Percentiles rank a stretch among this genome's conserved stretches.
Conservation (phyloP, 30 jellyfish, hydroid and myxozoan genomes). For the Hydractinia symbiolongicarpus region DNA sequence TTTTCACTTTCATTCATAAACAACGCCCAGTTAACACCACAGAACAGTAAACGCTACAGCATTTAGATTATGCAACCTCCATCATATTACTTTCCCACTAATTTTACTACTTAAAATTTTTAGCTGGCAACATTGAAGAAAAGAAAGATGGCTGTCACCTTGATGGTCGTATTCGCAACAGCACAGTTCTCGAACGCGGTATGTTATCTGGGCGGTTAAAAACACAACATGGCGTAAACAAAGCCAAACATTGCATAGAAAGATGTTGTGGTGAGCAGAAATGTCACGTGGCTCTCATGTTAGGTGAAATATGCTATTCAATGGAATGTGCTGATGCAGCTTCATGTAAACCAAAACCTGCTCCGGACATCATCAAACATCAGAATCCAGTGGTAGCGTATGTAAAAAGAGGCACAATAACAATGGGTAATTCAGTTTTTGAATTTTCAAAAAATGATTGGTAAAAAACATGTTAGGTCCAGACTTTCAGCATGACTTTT, state of each 20-base stretch:
- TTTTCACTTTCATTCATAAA: too few species aligned
- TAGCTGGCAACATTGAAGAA: slow-evolving; percentile 78
- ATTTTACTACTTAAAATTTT: background rate
- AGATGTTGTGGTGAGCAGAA: slow-evolving; percentile 78
- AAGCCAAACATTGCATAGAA: slow-evolving; percentile 52
- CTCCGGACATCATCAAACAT: slow-evolving; percentile 55
- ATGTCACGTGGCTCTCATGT: slow-evolving; percentile 96
- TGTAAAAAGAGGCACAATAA: slow-evolving; percentile 79
- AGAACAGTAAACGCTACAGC: too few species aligned
- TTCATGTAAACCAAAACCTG: slow-evolving; percentile 79
- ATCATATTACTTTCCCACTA: too few species aligned
- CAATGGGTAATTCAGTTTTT: slow-evolving; percentile 70
- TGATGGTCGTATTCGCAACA: slow-evolving; percentile 79
- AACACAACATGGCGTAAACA: slow-evolving; percentile 56
- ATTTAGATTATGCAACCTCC: too few species aligned
- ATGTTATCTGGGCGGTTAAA: slow-evolving; percentile 85
- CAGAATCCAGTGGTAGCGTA: slow-evolving; percentile 89
- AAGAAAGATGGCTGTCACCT: slow-evolving; percentile 56
- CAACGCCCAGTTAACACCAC: too few species aligned
- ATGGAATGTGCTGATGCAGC: slow-evolving; percentile 92
- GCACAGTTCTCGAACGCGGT: slow-evolving; percentile 81
- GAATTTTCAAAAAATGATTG: background rate
- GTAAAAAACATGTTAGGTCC: background rate
- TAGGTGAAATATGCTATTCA: slow-evolving; percentile 77
- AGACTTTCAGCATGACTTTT: background rate